Evolutionary conservation across 2,888 invertebrate genomes (phyloP), one percentile per base, ranked within the genome.

Genomic region (Lacanobia wlatinum): DNA sequence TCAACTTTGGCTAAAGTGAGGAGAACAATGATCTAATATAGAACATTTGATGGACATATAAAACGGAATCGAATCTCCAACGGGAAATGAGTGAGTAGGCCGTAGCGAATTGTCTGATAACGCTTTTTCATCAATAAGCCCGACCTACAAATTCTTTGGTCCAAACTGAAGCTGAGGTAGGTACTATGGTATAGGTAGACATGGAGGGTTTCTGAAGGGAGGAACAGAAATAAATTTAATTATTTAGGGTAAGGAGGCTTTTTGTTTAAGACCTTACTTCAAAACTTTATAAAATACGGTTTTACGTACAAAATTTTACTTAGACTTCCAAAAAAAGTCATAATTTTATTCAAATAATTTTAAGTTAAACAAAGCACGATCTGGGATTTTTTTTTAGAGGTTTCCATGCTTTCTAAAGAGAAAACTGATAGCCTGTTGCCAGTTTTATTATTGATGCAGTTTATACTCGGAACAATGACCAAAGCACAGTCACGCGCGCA

Each of bases 81-180:
- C 81, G 85, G 89, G 89, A 92, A 91, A 91, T 91, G 82, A 89
- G 55, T 64, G 73, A 79, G 80, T 80, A 78, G 85, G 87, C 86
- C 86, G 86, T 81, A 79, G 72, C 76, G 83, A 85, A 88, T 88
- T 87, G 87, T 87, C 82, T 81, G 88, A 89, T 90, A 89, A 88
- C 83, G 87, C 80, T 84, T 85, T 84, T 87, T 82, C 84, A 84
- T 88, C 88, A 87, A 86, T 86, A 87, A 82, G 80, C 78, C 83
- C 82, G 84, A 86, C 85, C 85, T 75, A 76, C 66, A 73, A 80
- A 76, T 73, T 83, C 72, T 79, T 72, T 68, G 56, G 58, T 66
- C 34, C 61, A 60, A 56, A 53, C 71, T 53, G 55, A 78, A 72
- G 59, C 50, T 52, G 34, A 58, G 46, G 40, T 59, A 68, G 38